Evolutionary conservation across 2,113 vertebrate genomes (phyloP).

Genomic region (Leptocoma aspasia): DNA sequence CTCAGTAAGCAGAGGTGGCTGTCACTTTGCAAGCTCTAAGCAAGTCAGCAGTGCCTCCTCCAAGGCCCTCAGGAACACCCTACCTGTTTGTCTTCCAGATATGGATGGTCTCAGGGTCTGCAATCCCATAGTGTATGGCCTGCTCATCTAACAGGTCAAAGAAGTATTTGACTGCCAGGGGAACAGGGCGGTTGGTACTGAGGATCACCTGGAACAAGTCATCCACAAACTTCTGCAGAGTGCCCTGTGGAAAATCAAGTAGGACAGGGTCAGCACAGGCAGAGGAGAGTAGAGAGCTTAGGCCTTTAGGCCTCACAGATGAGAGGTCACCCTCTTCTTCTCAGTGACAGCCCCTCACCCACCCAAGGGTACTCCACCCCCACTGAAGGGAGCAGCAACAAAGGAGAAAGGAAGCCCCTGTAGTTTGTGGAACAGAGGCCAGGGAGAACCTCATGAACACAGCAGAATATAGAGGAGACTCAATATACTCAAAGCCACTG

Average conservation of each 20-base stretch:
- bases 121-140: constrained; percentile 85
- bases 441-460: not conserved
- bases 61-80: not conserved
- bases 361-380: not conserved
- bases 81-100: constrained; percentile 99
- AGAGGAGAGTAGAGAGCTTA: not conserved
- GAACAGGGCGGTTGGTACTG: constrained; percentile 90
- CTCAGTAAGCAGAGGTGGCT: not conserved
- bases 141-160: constrained; percentile 96
- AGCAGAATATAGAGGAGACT: fast-evolving
- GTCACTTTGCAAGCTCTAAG: not conserved
- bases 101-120: constrained; percentile 93
- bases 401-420: not conserved
- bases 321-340: not conserved
- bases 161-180: constrained; percentile 95
- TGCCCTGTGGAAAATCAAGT: constrained; percentile 76
- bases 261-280: not conserved
- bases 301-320: not conserved
- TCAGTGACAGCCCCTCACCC: not conserved
- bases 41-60: not conserved
- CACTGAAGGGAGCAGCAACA: not conserved
- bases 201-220: constrained; percentile 97
- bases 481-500: not conserved
- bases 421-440: not conserved
- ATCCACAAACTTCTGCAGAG: constrained; percentile 96